Conservation (phyloP, 2,888 invertebrate species). For the Drosophila infuscata region DNA sequence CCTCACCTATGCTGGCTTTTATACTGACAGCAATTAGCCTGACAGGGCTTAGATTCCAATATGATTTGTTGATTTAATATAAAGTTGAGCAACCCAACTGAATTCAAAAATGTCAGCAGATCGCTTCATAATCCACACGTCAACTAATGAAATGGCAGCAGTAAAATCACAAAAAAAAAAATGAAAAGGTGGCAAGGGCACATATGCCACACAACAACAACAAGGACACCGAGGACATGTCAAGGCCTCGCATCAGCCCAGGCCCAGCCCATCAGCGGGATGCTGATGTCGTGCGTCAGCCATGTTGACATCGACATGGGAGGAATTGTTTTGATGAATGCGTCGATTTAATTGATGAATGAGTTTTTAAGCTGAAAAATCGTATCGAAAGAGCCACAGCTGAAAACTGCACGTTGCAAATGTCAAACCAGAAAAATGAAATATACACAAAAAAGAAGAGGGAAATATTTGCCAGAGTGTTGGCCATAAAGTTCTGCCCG, state of each 20-base stretch:
- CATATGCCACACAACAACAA: slow-evolving; percentile 6
- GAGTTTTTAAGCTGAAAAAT: slow-evolving; percentile 79
- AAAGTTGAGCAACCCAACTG: not conserved
- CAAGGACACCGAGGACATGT: slow-evolving; percentile 2
- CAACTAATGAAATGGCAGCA: slow-evolving; percentile 57
- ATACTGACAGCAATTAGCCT: not conserved
- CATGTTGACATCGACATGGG: slow-evolving; percentile 69
- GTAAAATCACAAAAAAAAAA: slow-evolving; percentile 2
- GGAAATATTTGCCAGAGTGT: not conserved
- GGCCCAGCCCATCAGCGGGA: not conserved
- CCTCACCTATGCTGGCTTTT: not conserved
- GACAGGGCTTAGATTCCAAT: not conserved
- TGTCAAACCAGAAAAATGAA: slow-evolving; percentile 35
- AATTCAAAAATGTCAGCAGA: slow-evolving; percentile 22
- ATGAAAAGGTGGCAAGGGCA: not conserved
- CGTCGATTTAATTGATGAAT: slow-evolving; percentile 83
- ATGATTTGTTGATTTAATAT: not conserved
- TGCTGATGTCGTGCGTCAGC: slow-evolving; percentile 24
- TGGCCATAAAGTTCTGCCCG: slow-evolving; percentile 12
- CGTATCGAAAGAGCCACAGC: slow-evolving; percentile 26
- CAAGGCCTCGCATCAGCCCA: slow-evolving; percentile 18
- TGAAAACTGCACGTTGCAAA: slow-evolving; percentile 34
- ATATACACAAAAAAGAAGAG: not conserved
- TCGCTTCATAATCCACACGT: slow-evolving; percentile 30
- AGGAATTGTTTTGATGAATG: slow-evolving; percentile 82